A percentile compares a stretch with the other conserved stretches of the same genome.
These are phyloP conservation scores for Oryzias curvinotus DNA, from an alignment of 2,113 vertebrate genomes.

Conservation along the genomic window DNA sequence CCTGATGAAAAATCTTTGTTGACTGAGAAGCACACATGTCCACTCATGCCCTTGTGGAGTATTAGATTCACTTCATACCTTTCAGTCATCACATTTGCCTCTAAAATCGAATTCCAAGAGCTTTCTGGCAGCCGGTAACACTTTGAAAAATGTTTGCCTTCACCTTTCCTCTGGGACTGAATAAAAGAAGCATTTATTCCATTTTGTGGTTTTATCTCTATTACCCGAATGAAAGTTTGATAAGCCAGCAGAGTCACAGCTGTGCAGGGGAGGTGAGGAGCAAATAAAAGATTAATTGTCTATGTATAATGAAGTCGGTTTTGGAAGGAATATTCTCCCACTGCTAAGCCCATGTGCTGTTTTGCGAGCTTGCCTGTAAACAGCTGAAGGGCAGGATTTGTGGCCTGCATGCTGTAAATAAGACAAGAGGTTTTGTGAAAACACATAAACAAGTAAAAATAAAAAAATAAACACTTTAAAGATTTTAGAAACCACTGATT, in stretches of 20 bases:
- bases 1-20: background rate
- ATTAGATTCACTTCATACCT: slow-evolving; percentile 20
- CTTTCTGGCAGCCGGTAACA: slow-evolving; percentile 59
- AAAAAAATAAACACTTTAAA: background rate
- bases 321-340: slow-evolving; percentile 18
- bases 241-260: slow-evolving; percentile 40
- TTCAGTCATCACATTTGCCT: background rate
- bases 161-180: slow-evolving; percentile 24
- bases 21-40: background rate
- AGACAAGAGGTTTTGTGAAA: no score
- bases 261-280: slow-evolving; percentile 53
- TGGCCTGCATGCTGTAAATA: background rate
- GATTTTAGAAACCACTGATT: no score
- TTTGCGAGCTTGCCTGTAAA: background rate
- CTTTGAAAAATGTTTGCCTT: slow-evolving; percentile 39
- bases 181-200: slow-evolving; percentile 23
- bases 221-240: slow-evolving; percentile 76
- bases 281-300: slow-evolving; percentile 71
- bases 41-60: slow-evolving; percentile 13
- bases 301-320: slow-evolving; percentile 51
- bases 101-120: slow-evolving; percentile 11
- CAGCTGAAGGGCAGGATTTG: background rate
- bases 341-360: slow-evolving; percentile 2
- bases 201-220: slow-evolving; percentile 71
- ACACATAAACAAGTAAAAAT: background rate